Base-by-base conservation (phyloP, 1,140 invertebrate genomes). In the Macrocentrus cingulum region DNA sequence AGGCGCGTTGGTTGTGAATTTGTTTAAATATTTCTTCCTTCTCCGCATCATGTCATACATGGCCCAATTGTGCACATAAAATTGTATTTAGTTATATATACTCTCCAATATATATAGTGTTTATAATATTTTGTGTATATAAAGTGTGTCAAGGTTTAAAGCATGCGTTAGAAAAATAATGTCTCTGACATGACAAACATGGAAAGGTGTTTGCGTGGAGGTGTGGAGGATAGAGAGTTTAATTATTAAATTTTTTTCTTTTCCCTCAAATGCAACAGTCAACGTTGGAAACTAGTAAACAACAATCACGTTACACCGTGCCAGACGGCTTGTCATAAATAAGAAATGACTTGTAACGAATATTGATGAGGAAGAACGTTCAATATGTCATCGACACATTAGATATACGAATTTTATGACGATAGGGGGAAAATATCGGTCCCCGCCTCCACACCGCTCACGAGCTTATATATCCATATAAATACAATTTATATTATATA, bases 121-220 rank as follows among this genome's bases (percentile, higher is more conserved):
- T 6, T 41, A 41, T n/a, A n/a, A n/a, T n/a, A n/a, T n/a, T 9
- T 48, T 9, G 23, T 9, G 13, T 49, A 16, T 23, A 34, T n/a
- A 60, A 50, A 63, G 53, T 56, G 52, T 63, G 52, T 52, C 29
- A 56, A 48, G 45, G 61, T 54, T 42, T 67, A 57, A 68, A 71
- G 65, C 72, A 74, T 72, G 71, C 71, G 62, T 74, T 68, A 72
- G 63, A 72, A 72, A 71, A 74, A 72, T 69, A 73, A 72, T 65
- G 63, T 67, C 48, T 74, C 59, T 63, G 59, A 66, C 52, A 54
- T 20, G 56, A 65, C 59, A 66, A 60, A 68, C 37, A 66, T 57
- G 60, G 52, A 61, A 66, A 67, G 64, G 65, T 66, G 65, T 65
- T 66, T n/a, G n/a, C 22, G 69, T 74, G 69, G 66, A 71, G 70